Evolutionary conservation across 2,113 vertebrate species (phyloP), one percentile per base, ranked within the genome.

Genomic region (Atlantisia rogersi): DNA sequence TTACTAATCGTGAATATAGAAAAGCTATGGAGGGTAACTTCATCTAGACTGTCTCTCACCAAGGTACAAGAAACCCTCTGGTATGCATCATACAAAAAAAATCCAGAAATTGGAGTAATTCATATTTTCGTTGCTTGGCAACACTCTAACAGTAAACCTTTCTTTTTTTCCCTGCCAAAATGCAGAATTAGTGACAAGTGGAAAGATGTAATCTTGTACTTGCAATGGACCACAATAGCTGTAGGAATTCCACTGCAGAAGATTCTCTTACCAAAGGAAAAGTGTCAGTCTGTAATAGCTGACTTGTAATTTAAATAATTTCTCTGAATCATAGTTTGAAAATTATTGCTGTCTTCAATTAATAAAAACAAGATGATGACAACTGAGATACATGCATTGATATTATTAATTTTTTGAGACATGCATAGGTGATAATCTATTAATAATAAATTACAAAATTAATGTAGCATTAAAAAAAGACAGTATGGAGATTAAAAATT

Each of bases 111-210:
- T 70, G 12, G 29, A 92, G 82, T 80, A 90, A 90, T 90, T 93
- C 42, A 31, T 92, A 69, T 63, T 76, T 90, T 70, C 48, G 90
- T 97, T 96, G 90, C 94, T 83, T 91, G 73, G 92, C 75, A 96
- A 97, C 92, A 26, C 28, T 64, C 20, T 50, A 85, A 90, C 15
- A 90, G 78, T n/a, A 93, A 93, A 69, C 17, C 60, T 73, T 79
- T 46, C 28, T 46, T 77, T 78, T 79, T 59, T 56, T 17, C 40
- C 17, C 40, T 52, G 42, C 17, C 46, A 91, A 95, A 93, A 84
- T 42, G 62, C 58, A 94, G 62, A 87, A 89, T 48, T 63, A 76
- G 75, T 63, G 68, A 86, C 75, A 92, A 92, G 48, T 65, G 76
- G 32, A 81, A 84, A 89, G 77, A 82, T 60, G 39, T 20, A 64